Evolutionary conservation across 2,797 vertebrate genomes (phyloP).

Genomic region (Phoxinus dragarum): DNA sequence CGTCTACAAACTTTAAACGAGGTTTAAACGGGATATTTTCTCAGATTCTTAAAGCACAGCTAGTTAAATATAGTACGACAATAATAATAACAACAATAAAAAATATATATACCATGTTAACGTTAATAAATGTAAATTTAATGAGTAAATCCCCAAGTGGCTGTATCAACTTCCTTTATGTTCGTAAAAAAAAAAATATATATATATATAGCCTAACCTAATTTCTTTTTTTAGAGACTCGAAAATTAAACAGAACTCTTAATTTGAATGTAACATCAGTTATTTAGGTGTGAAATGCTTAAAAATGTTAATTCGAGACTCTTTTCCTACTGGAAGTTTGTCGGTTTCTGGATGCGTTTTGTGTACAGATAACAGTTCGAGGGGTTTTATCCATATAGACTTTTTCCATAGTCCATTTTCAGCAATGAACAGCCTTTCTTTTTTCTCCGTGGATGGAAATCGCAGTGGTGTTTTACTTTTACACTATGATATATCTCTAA

Average conservation of each 20-base stretch:
- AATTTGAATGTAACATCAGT: background rate
- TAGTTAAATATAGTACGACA: background rate
- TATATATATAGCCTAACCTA: background rate
- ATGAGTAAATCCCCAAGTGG: background rate
- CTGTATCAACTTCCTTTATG: background rate
- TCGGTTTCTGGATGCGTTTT: background rate
- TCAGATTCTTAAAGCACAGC: constrained; percentile 17
- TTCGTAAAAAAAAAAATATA: background rate
- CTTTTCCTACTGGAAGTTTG: background rate
- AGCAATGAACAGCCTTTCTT: background rate
- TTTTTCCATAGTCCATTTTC: background rate
- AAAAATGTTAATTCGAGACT: background rate
- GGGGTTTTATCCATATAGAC: background rate
- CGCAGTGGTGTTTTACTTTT: background rate
- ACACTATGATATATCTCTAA: background rate
- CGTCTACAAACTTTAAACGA: constrained; percentile 87
- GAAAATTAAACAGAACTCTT: background rate
- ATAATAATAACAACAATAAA: background rate
- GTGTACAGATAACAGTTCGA: background rate
- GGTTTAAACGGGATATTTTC: constrained; percentile 73
- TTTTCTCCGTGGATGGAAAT: background rate
- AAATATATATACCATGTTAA: background rate
- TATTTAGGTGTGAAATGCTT: background rate
- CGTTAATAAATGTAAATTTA: background rate
- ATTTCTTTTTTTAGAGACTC: background rate